Evolutionary conservation across 2,113 vertebrate species (phyloP), one percentile per base, ranked within the genome.

Genomic region (Parus major): DNA sequence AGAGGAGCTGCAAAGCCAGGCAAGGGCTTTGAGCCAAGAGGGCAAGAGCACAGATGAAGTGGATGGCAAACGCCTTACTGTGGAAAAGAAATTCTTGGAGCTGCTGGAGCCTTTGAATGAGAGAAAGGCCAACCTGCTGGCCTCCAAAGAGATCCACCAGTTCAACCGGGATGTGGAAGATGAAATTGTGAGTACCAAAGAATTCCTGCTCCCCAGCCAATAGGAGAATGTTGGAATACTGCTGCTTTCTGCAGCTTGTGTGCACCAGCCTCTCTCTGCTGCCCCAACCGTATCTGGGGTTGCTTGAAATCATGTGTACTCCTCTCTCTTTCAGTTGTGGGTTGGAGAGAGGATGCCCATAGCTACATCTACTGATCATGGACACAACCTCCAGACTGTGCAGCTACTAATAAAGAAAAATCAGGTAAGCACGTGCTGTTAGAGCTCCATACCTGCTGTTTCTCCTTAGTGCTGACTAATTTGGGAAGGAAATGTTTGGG

Each of bases 401-500:
- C 99, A 99, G 97, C 98, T 99, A 46, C 98, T 99, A 64, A 99
- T 99, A 97, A 99, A 99, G 98, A 99, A 99, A 96, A 99, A 99
- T 80, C 99, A 99, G 98, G 99, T 99, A 86, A 94, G 77, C 6
- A 1, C 36, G 65, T 93, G 61, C 59, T 83, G 9, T 64, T 66
- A 9, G 7, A 69, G 22, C 47, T 79, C 39, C 42, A 6, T 41
- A 18, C 19, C 28, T 83, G 9, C 49, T 69, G 8, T 8, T 78
- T 89, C 53, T 81, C 23, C n/a, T 72, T 59, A 56, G 33, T 21
- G 15, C 36, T 73, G 47, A 53, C 56, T 81, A 23, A 39, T 42
- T 82, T 8, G 8, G 39, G 39, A 72, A 56, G 47, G 56, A 77
- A 28, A 7, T 6, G 35, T 57, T 29, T 55, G n/a, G 36, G 23